Percentiles rank a stretch among this genome's conserved stretches.
Evolutionary conservation across 2,113 vertebrate genomes (phyloP).

Genomic region (Bufo bufo): DNA sequence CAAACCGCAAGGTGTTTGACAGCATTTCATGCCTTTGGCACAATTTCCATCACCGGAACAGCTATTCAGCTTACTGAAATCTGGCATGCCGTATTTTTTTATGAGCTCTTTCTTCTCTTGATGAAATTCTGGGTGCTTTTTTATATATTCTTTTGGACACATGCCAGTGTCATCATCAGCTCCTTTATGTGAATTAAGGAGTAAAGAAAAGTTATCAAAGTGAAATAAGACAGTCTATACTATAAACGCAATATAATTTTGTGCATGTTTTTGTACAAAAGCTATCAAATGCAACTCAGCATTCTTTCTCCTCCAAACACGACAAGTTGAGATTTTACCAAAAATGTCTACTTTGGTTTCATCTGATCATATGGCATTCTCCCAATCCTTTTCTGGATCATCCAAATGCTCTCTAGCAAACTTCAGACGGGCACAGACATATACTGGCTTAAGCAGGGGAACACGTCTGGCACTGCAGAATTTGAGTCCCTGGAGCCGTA

Average conservation of each 20-base stretch:
- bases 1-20: conserved; percentile 17
- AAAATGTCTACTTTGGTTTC: too few relatives aligned
- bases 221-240: background rate
- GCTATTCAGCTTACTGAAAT: conserved; percentile 32
- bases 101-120: background rate
- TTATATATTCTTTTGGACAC: background rate
- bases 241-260: background rate
- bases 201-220: background rate
- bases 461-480: too few relatives aligned
- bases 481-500: too few relatives aligned
- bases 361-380: too few relatives aligned
- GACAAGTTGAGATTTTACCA: too few relatives aligned
- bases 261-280: too few relatives aligned
- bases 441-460: too few relatives aligned
- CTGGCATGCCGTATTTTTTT: background rate
- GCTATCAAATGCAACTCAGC: too few relatives aligned
- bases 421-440: too few relatives aligned
- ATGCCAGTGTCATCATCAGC: conserved; percentile 13
- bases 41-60: background rate
- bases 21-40: conserved; percentile 5
- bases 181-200: background rate
- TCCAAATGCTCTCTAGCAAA: too few relatives aligned
- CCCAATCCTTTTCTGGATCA: too few relatives aligned
- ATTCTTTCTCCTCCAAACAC: too few relatives aligned
- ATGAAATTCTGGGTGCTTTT: conserved; percentile 17